Percentiles rank a stretch among this genome's conserved stretches.
phyloP scores from a whole-genome alignment of 1,140 invertebrate species.

The Drosophila ananassae region DNA sequence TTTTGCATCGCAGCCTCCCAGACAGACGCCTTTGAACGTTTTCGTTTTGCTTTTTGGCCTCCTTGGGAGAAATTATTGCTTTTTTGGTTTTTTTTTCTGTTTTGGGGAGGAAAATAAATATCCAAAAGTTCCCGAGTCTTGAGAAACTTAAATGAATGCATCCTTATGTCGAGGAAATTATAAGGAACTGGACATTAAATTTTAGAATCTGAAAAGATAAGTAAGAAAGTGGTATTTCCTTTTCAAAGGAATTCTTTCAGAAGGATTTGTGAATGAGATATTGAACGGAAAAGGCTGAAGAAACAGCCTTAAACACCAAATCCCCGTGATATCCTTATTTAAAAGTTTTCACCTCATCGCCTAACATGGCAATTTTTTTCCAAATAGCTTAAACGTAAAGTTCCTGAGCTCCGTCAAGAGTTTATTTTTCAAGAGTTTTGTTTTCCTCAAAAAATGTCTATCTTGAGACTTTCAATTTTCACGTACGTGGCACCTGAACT shows the following conservation, averaged over 20 bases:
- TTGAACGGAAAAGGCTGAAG: no score
- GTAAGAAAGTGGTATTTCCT: no score
- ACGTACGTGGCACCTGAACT: conserved; percentile 26
- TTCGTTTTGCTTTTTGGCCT: conserved; percentile 22
- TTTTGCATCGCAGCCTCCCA: conserved; percentile 18
- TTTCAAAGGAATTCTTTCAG: neutral
- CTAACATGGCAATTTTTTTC: neutral
- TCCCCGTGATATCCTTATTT: neutral
- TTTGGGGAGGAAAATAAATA: conserved; percentile 32
- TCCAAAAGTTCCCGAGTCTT: conserved; percentile 22
- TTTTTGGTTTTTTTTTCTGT: conserved; percentile 26
- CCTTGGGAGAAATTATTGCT: conserved; percentile 30
- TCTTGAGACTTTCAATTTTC: conserved; percentile 25
- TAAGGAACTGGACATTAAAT: neutral
- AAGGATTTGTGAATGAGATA: no score
- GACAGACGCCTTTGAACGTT: conserved; percentile 38
- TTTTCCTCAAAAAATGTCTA: conserved; percentile 17
- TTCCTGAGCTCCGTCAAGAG: conserved; percentile 1
- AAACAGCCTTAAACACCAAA: no score
- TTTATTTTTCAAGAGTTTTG: conserved; percentile 15
- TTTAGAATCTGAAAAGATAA: no score
- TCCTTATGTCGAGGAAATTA: conserved; percentile 8
- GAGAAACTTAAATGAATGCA: conserved; percentile 36
- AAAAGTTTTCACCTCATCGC: conserved; percentile 2
- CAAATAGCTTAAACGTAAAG: conserved; percentile 3